Base-by-base conservation (phyloP, 2,113 vertebrate genomes). In the Cebidichthys violaceus region DNA sequence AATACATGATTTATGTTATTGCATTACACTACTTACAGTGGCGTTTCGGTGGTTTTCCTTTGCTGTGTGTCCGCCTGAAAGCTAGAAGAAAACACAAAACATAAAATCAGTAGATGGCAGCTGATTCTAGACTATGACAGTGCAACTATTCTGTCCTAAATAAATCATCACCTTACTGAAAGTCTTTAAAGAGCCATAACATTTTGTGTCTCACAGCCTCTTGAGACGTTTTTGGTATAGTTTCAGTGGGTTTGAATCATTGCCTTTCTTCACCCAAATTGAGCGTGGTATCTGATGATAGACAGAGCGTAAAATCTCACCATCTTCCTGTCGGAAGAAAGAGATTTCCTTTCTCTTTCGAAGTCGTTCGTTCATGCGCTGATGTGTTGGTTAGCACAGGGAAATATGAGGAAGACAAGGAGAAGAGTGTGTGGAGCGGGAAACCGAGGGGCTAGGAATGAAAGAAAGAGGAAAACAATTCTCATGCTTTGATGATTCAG, bases 401-500 rank as follows among this genome's bases (percentile, higher is more conserved):
- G 64, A 86, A 85, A 82, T 70, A 64, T 9, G 18, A 77, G 62
- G 79, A 75, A 84, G 62, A 29, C 60, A 79, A 41, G 69, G 69
- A 72, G 24, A 75, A 29, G 17, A 61, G 59, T 64, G 31, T 17
- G 61, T 7, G 43, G 57, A 41, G 70, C 50, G 57, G 65, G 41
- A 77, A 84, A 77, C 27, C 22, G 70, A 17, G n/a, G 60, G 73
- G 18, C 45, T 7, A 60, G 57, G 37, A 72, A 73, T 70, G 70
- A 87, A 79, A 80, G 79, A 89, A 89, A 75, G 50, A 68, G 55
- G 20, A 79, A 89, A 90, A 89, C 69, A 83, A 83, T 85, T 80
- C 70, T 88, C 79, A 76, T n/a, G 77, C 91, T 88, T 88, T 88
- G 86, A 93, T 91, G 82, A 84, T 84, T 92, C 73, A 70, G 61